These are phyloP conservation scores for Drosophila santomea DNA, from an alignment of 1,140 invertebrate species.

Conservation along the genomic window DNA sequence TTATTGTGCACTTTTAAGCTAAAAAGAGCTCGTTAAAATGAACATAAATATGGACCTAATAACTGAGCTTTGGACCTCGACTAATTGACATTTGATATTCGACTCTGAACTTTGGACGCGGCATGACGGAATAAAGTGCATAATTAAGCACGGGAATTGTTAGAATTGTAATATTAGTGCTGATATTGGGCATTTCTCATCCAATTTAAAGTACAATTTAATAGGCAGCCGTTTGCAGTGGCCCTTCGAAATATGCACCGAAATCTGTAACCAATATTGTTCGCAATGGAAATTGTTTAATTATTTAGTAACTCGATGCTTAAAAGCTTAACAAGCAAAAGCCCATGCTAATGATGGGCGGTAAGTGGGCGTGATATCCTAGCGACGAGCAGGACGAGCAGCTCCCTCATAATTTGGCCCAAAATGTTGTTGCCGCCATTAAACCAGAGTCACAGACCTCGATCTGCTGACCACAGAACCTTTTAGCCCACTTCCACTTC, in stretches of 20 bases:
- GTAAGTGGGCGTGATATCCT: slow-evolving; percentile 16
- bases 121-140: background rate
- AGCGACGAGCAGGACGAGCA: background rate
- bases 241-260: too few species aligned
- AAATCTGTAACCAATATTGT: slow-evolving; percentile 54
- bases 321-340: slow-evolving; percentile 65
- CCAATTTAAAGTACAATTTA: background rate
- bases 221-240: too few species aligned
- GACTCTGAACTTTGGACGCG: background rate
- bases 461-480: slow-evolving; percentile 17
- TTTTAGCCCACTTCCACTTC: background rate
- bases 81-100: background rate
- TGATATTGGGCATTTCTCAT: background rate
- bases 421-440: slow-evolving; percentile 75
- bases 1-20: too few species aligned
- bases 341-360: slow-evolving; percentile 45
- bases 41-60: too few species aligned
- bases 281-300: slow-evolving; percentile 69
- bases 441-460: slow-evolving; percentile 42
- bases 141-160: background rate
- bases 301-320: slow-evolving; percentile 74
- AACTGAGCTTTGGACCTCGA: background rate
- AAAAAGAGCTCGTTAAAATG: too few species aligned
- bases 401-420: slow-evolving; percentile 59
- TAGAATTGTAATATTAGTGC: background rate